Evolutionary conservation across 1,140 invertebrate species (phyloP), one percentile per base, ranked within the genome.

Genomic region (Aricia agestis): DNA sequence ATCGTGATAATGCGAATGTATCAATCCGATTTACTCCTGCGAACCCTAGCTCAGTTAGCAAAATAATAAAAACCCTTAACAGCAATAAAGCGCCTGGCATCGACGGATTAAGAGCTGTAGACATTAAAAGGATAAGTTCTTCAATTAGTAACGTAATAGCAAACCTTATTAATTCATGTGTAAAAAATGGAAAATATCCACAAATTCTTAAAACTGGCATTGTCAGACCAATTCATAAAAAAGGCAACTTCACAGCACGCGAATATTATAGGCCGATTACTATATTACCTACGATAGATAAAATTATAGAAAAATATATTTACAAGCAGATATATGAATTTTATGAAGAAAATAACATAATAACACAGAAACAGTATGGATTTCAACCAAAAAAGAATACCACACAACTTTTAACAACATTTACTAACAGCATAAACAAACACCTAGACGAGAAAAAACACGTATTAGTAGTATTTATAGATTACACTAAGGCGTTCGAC

Each of bases 231-330:
- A 74, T 78, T 19, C 11, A 74, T 67, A 76, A 77, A 72, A 76
- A 78, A 65, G 73, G 73, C 6, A 45, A 57, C 7, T 10, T 10
- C 2, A 10, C 7, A 11, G 61, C 71, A 17, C 76, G 67, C 65
- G 25, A 61, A 11, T 77, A 79, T 36, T 79, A 75, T 58, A 74
- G 76, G 45, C 76, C 73, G 13, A 76, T 79, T 66, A 76, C 76
- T n/a, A 76, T 78, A 59, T 67, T 77, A 7, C 65, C 76, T 2
- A 65, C 19, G 1, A 69, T 76, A 1, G 76, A 77, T 52, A 76
- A 77, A 68, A 76, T 76, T 2, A 19, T 57, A 3, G 76, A 76
- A 77, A 77, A 72, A 25, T 72, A 74, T 69, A 67, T 68, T 1
- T 42, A 32, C 31, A 17, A 41, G 10, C 72, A 73, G 61, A 74